phyloP scores from a whole-genome alignment of 1,140 invertebrate species.

The Matsumurasca onukii region DNA sequence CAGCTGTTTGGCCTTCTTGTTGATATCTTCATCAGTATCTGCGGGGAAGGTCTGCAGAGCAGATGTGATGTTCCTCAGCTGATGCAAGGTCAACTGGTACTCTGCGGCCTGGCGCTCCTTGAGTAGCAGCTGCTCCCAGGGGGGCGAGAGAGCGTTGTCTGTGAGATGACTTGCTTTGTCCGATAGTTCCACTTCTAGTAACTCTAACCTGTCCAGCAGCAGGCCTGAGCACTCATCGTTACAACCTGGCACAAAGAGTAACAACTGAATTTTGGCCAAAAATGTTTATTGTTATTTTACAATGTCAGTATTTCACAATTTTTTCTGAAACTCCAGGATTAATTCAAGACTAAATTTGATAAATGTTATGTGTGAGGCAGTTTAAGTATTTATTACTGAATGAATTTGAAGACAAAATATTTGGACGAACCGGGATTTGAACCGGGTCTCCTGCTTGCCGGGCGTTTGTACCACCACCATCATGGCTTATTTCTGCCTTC shows the following conservation, averaged over 20 bases:
- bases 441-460: too few species aligned
- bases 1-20: slow-evolving; percentile 40
- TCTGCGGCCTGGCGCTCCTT: slow-evolving; percentile 31
- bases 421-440: too few species aligned
- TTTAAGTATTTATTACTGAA: too few species aligned
- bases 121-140: slow-evolving; percentile 60
- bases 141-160: slow-evolving; percentile 68
- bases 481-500: too few species aligned
- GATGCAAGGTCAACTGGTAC: slow-evolving; percentile 28
- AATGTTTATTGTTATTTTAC: slow-evolving; percentile 40
- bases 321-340: too few species aligned
- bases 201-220: slow-evolving; percentile 71
- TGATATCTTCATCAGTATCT: slow-evolving; percentile 39
- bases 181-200: slow-evolving; percentile 56
- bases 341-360: too few species aligned
- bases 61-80: slow-evolving; percentile 21
- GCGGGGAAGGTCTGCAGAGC: slow-evolving; percentile 30
- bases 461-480: too few species aligned
- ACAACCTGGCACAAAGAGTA: too few species aligned
- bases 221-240: slow-evolving; percentile 86
- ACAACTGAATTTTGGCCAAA: too few species aligned
- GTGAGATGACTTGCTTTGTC: slow-evolving; percentile 56
- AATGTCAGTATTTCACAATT: background rate
- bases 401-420: too few species aligned
- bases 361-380: too few species aligned